Conservation (phyloP, 1,140 invertebrate species). For the Drosophila bipectinata region DNA sequence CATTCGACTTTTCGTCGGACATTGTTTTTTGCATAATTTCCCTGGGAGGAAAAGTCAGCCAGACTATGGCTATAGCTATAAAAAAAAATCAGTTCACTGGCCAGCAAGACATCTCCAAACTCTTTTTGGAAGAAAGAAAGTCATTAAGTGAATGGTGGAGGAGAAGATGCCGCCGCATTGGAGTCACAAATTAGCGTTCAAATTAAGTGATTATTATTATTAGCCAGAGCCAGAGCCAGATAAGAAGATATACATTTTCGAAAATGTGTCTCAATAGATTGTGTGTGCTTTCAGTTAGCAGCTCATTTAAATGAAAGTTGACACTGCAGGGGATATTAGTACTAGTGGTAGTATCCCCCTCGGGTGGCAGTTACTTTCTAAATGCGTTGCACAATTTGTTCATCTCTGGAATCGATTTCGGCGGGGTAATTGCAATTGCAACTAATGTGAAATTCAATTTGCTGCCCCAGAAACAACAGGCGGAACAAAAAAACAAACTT, state of each 20-base stretch:
- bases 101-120: conserved; percentile 18
- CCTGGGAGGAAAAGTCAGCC: conserved; percentile 44
- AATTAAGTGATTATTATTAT: conserved; percentile 82
- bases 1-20: conserved; percentile 53
- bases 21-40: conserved; percentile 73
- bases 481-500: conserved; percentile 49
- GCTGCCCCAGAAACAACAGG: conserved; percentile 35
- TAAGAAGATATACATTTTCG: conserved; percentile 25
- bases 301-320: conserved; percentile 71
- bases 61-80: neutral
- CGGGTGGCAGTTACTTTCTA: conserved; percentile 41
- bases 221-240: conserved; percentile 4
- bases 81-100: conserved; percentile 72
- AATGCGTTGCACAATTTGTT: conserved; percentile 68
- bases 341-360: neutral
- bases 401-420: conserved; percentile 13
- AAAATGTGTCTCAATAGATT: conserved; percentile 55
- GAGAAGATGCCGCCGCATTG: conserved; percentile 16
- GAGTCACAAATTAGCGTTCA: conserved; percentile 70
- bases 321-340: conserved; percentile 3
- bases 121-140: conserved; percentile 64
- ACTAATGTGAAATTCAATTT: conserved; percentile 65
- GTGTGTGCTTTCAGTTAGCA: conserved; percentile 51
- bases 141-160: conserved; percentile 65
- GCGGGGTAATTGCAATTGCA: conserved; percentile 51